phyloP scores from a whole-genome alignment of 2,797 vertebrate species.

The Hoplostethus mediterraneus region DNA sequence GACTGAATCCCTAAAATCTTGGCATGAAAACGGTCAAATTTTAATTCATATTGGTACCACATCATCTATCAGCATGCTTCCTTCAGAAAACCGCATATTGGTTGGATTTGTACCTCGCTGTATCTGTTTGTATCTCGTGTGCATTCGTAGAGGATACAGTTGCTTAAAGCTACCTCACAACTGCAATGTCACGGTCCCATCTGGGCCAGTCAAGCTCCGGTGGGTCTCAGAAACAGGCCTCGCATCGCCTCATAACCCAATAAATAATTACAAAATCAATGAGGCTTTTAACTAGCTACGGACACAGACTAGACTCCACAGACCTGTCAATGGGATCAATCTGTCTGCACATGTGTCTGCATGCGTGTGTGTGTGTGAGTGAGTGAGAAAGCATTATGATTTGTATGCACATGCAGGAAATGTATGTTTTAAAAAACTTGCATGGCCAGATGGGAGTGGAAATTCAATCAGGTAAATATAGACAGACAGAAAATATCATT shows the following conservation, averaged over 20 bases:
- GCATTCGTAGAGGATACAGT: background rate
- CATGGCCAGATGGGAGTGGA: constrained; percentile 9
- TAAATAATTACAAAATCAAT: constrained; percentile 51
- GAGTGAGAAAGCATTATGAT: constrained; percentile 25
- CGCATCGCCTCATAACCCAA: constrained; percentile 18
- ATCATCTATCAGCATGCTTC: too few species aligned
- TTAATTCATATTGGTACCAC: too few species aligned
- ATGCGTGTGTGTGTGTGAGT: constrained; percentile 14
- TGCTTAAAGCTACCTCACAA: background rate
- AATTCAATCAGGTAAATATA: constrained; percentile 51
- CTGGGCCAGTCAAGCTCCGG: background rate
- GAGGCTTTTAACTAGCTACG: constrained; percentile 46
- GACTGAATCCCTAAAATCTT: too few species aligned
- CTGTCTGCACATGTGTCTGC: constrained; percentile 7
- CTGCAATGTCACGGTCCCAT: background rate
- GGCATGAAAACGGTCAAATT: too few species aligned
- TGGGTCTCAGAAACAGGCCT: constrained; percentile 3
- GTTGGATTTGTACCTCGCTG: too few species aligned
- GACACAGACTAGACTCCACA: constrained; percentile 25
- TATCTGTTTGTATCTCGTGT: too few species aligned
- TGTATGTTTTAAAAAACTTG: constrained; percentile 7
- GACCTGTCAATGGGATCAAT: constrained; percentile 45
- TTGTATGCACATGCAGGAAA: constrained; percentile 5
- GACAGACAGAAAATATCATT: constrained; percentile 31
- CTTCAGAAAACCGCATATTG: too few species aligned